Percentiles rank a stretch among this genome's conserved stretches.
Conservation (phyloP, 2,113 vertebrate genomes). For the Toxotes jaculatrix region DNA sequence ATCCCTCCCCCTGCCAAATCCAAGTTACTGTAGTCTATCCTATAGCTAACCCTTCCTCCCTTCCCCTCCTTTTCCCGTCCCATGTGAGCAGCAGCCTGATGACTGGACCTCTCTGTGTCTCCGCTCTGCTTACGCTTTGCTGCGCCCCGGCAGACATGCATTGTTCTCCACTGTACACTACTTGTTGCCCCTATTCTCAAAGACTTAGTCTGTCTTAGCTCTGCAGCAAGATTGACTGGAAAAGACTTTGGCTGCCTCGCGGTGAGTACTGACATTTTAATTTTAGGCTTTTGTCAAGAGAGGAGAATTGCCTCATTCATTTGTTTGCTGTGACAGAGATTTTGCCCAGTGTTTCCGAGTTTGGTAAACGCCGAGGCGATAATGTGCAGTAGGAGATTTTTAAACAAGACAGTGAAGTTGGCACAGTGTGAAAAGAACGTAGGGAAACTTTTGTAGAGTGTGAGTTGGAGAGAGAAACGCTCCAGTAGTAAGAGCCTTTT, state of each 20-base stretch:
- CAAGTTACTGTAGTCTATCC: conserved; percentile 58
- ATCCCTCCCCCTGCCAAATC: conserved; percentile 57
- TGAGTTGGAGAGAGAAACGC: conserved; percentile 1
- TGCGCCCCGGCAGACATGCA: conserved; percentile 75
- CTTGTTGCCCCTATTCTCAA: conserved; percentile 72
- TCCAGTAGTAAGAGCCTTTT: conserved; percentile 25
- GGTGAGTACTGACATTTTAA: conserved; percentile 69
- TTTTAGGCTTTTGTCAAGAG: conserved; percentile 7
- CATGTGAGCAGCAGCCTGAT: conserved; percentile 76
- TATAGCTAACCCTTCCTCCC: conserved; percentile 45
- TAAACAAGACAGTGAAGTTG: background rate
- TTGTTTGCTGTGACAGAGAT: conserved; percentile 17
- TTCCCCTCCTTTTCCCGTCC: conserved; percentile 65
- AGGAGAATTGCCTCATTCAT: conserved; percentile 49
- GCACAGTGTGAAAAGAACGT: background rate
- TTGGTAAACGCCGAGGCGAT: background rate
- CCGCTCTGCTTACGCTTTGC: conserved; percentile 58
- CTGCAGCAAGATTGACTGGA: conserved; percentile 26
- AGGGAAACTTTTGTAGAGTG: conserved; percentile 22
- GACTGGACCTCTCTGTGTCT: conserved; percentile 76
- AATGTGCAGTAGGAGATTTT: background rate
- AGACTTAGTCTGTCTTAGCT: conserved; percentile 40
- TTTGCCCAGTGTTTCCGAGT: background rate
- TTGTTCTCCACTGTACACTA: conserved; percentile 79
- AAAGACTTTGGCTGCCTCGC: conserved; percentile 26